These are phyloP conservation scores for Amphiura filiformis DNA, from an alignment of 35 echinoderm and acorn worm genomes.

Conservation along the genomic window DNA sequence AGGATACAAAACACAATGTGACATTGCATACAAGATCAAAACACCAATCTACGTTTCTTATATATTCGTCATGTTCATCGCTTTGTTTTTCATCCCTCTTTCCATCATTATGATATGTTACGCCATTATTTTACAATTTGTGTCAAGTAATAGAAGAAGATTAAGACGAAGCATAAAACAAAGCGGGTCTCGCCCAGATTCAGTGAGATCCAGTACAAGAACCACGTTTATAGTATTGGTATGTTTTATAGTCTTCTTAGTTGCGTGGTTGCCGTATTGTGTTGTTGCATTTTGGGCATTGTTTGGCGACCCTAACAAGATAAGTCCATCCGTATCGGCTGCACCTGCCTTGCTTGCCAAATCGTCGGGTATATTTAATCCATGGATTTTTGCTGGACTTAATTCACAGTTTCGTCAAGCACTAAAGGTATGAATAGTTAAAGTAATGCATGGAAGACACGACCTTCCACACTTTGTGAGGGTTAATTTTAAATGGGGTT, in stretches of 20 bases:
- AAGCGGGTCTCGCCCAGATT: no score
- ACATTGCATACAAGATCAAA: slow-evolving; percentile 44
- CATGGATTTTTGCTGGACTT: slow-evolving; percentile 37
- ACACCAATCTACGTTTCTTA: slow-evolving; percentile 45
- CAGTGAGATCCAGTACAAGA: no score
- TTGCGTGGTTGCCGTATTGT: slow-evolving; percentile 59
- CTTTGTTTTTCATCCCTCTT: no score
- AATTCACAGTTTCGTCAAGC: slow-evolving; percentile 21
- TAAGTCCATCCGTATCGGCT: not conserved
- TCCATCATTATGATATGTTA: no score
- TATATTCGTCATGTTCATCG: no score
- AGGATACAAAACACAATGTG: slow-evolving; percentile 37
- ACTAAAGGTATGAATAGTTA: slow-evolving; percentile 31
- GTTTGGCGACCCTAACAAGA: slow-evolving; percentile 13
- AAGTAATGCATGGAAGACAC: no score
- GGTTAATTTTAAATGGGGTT: no score
- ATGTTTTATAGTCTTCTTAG: slow-evolving; percentile 20
- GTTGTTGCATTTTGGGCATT: slow-evolving; percentile 37
- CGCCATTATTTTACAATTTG: no score
- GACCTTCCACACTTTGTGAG: no score
- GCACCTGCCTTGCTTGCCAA: slow-evolving; percentile 48
- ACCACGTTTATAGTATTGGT: slow-evolving; percentile 32
- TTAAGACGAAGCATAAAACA: not conserved
- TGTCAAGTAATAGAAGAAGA: not conserved
- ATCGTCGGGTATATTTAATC: slow-evolving; percentile 42